A percentile compares a stretch with the other conserved stretches of the same genome.
phyloP scores from a whole-genome alignment of 2,113 vertebrate genomes.

The Ibidorhyncha struthersii region DNA sequence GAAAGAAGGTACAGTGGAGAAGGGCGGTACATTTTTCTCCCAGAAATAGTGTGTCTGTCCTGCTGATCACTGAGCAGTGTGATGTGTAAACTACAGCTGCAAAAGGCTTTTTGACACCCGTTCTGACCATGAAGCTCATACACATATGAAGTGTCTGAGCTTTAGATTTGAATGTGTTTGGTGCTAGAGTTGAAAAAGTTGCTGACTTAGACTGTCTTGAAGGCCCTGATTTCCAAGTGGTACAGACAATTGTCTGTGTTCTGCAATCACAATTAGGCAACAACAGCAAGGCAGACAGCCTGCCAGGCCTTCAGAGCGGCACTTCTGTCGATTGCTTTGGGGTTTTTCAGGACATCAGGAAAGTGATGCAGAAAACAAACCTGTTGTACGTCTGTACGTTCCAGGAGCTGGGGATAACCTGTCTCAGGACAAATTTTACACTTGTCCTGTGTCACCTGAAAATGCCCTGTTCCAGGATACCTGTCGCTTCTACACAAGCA shows the following conservation, averaged over 20 bases:
- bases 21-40: neutral
- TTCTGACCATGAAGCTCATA: neutral
- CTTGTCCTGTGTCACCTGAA: neutral
- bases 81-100: neutral
- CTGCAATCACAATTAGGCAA: conserved; percentile 52
- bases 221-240: conserved; percentile 31
- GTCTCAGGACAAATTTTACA: neutral
- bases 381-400: neutral
- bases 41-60: neutral
- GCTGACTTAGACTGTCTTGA: conserved; percentile 32
- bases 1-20: neutral
- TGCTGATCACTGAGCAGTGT: neutral
- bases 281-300: neutral
- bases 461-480: neutral
- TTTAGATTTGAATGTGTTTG: neutral
- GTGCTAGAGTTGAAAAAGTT: conserved; percentile 12
- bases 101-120: neutral
- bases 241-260: conserved; percentile 35
- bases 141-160: neutral
- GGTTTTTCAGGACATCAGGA: neutral
- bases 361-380: neutral
- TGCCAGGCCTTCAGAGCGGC: neutral
- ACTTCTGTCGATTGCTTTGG: neutral
- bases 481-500: neutral
- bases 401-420: neutral